Evolutionary conservation across 1,140 invertebrate species (phyloP), one percentile per base, ranked within the genome.

Genomic region (Marisa cornuarietis): DNA sequence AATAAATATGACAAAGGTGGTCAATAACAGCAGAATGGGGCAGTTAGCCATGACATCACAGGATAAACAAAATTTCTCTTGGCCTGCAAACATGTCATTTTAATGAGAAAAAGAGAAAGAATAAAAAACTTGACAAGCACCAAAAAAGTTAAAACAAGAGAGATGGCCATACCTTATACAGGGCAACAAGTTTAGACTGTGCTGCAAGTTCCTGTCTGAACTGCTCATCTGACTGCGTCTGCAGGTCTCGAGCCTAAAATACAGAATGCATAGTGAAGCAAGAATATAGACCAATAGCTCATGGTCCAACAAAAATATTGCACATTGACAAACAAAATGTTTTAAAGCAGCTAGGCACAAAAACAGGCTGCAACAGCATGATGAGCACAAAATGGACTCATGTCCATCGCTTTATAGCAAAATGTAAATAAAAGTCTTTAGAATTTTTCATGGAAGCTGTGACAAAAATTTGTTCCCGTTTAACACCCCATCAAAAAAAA

Each of bases 171-270:
- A 42, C 93, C 92, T 96, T 96, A 86, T 97, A 96, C 7, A 97
- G 90, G 83, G 96, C 94, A 14, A 95, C 94, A n/a, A 98, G 90
- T 92, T 95, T 96, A 0, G 94, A 94, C 90, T 97, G 96, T 0
- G 95, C 94, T 83, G 94, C 92, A 20, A 98, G 91, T 92, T 99
- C 96, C 84, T 95, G 94, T 85, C 95, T 93, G 86, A 95, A 96
- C 62, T 95, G 95, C 83, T 96, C 94, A 87, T 95, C 94, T 89
- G 96, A 93, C 88, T 95, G 94, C 22, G 93, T 92, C 88, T 96
- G 94, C 66, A 93, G 92, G 81, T 95, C 94, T 83, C 94, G 92
- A 79, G 95, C 94, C 87, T 90, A 73, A 20, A 84, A 83, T 79
- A 58, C 76, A 62, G 79, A 68, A 69, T 52, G 13, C 54, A n/a